phyloP scores from a whole-genome alignment of 2,113 vertebrate species.

The Orientallactaga bullata region DNA sequence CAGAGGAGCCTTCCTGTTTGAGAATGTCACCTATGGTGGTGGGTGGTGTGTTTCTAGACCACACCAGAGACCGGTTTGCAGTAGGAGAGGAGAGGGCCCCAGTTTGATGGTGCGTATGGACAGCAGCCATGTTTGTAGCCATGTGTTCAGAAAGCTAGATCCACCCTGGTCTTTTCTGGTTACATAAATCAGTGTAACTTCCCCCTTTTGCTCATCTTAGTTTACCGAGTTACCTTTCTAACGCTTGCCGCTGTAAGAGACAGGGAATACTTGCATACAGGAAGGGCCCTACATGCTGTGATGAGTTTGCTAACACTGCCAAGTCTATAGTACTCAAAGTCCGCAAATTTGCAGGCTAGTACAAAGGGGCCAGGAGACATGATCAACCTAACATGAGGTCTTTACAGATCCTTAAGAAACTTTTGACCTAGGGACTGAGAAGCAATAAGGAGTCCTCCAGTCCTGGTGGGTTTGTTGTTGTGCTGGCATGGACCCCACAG shows the following conservation, averaged over 20 bases:
- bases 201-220: neutral
- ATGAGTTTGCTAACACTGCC: neutral
- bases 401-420: neutral
- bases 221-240: neutral
- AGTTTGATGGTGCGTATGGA: neutral
- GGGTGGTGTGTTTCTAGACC: neutral
- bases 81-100: neutral
- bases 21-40: fast-evolving
- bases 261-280: neutral
- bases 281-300: neutral
- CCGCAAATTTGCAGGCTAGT: too few species aligned
- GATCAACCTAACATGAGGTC: neutral
- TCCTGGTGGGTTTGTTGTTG: too few species aligned
- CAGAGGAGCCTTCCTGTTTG: neutral
- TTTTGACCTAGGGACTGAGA: neutral
- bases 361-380: neutral
- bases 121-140: neutral
- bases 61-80: neutral
- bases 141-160: neutral
- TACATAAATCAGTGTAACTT: neutral
- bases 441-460: neutral
- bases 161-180: neutral
- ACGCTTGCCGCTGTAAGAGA: neutral
- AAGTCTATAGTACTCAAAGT: neutral
- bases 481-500: neutral